Evolutionary conservation across 2,888 invertebrate species (phyloP), one percentile per base, ranked within the genome.

Genomic region (Kuschelorhynchus macadamiae): DNA sequence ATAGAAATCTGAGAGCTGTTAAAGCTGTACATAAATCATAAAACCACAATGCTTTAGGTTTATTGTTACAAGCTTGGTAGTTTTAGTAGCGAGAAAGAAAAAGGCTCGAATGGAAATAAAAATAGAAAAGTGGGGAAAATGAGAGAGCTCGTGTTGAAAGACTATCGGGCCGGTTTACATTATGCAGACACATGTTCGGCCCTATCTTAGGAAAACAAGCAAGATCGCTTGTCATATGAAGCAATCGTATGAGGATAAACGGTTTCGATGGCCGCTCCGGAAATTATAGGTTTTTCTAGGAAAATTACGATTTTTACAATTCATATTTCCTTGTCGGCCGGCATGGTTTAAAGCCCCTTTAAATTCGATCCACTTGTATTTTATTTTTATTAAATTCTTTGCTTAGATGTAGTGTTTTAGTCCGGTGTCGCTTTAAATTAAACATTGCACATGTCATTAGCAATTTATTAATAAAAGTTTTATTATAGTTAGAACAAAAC

Each of bases 111-210:
- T 66, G 39, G 36, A 61, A 61, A 67, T 55, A 55, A 67, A 67
- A 67, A 49, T 67, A 44, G 49, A 44, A 56, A 50, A 62, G 62
- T 56, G 61, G 50, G 16, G 52, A 62, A 59, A 62, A 66, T 65
- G 50, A 55, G 60, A 61, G 39, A 61, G 60, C 50, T 52, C 30
- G 60, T 70, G 68, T 75, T 74, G 74, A 77, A 77, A 74, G 74
- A 74, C 74, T 75, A 72, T 74, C 33, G 63, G 46, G 33, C 17
- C 71, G 72, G 73, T 74, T n/a, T 72, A 72, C 75, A 79, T 79
- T 79, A 79, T 79, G 78, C 79, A 74, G 72, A 74, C 76, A 75
- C 79, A 79, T 79, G 78, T 74, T 75, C 65, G 68, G 71, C 69
- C 70, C 75, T 78, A 78, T 78, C 78, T 76, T 72, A 75, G 70